A percentile compares a stretch with the other conserved stretches of the same genome.
Conservation (phyloP, 2,888 invertebrate genomes). For the Theodoxus fluviatilis region DNA sequence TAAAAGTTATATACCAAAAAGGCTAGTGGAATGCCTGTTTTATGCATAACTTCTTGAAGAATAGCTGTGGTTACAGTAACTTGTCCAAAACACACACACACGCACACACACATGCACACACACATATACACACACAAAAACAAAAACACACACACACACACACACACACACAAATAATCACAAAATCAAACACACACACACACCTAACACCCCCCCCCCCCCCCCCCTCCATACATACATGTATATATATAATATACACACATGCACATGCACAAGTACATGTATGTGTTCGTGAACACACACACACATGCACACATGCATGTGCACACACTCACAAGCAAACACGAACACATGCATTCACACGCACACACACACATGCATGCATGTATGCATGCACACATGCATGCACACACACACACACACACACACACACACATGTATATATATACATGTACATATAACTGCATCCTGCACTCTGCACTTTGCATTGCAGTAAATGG, state of each 20-base stretch:
- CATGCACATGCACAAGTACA: too few species aligned
- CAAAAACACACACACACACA: not conserved
- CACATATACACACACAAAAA: not conserved
- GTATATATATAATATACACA: too few species aligned
- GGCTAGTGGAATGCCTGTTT: too few species aligned
- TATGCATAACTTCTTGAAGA: too few species aligned
- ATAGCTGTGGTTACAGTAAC: too few species aligned
- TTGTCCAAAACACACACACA: slow-evolving; percentile 4
- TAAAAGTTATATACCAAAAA: too few species aligned
- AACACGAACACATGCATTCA: not conserved
- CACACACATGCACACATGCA: not conserved
- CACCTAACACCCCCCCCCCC: too few species aligned
- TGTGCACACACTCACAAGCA: not conserved
- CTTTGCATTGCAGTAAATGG: slow-evolving; percentile 47
- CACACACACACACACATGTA: not conserved
- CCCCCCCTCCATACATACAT: too few species aligned
- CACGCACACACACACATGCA: not conserved
- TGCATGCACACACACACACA: not conserved
- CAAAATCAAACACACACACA: not conserved
- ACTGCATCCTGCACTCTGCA: not conserved
- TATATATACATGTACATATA: not conserved
- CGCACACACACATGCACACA: not conserved
- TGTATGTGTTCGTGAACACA: too few species aligned
- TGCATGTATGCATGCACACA: not conserved
- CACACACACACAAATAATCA: not conserved